Conservation (phyloP, 2,888 invertebrate species). For the Ormyrus nitidulus region DNA sequence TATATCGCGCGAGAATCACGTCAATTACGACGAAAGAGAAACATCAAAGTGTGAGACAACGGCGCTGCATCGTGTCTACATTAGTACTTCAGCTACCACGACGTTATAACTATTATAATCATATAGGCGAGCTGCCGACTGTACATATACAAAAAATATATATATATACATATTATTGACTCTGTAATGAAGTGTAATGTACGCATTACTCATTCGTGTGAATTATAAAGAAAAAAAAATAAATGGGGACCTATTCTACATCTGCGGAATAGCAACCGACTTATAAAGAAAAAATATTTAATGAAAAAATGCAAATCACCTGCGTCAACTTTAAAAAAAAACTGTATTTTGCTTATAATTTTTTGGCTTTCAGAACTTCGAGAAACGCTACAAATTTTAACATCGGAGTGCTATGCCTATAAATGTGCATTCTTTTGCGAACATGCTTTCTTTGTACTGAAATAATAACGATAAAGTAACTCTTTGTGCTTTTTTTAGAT, state of each 20-base stretch:
- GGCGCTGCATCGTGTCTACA: slow-evolving; percentile 58
- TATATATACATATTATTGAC: slow-evolving; percentile 67
- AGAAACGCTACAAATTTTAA: slow-evolving; percentile 53
- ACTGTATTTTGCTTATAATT: background rate
- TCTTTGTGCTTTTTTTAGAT: background rate
- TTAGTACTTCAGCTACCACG: slow-evolving; percentile 65
- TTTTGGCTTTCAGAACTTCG: slow-evolving; percentile 2
- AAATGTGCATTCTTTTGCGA: slow-evolving; percentile 37
- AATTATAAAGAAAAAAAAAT: slow-evolving; percentile 57
- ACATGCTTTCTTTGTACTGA: slow-evolving; percentile 50
- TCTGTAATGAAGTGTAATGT: slow-evolving; percentile 73
- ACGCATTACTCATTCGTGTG: slow-evolving; percentile 72
- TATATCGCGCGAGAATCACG: slow-evolving; percentile 51
- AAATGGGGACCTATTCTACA: slow-evolving; percentile 58
- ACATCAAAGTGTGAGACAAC: slow-evolving; percentile 47
- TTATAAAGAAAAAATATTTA: slow-evolving; percentile 24
- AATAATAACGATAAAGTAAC: slow-evolving; percentile 18
- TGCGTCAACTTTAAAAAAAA: background rate
- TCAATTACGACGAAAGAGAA: slow-evolving; percentile 60
- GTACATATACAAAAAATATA: slow-evolving; percentile 62
- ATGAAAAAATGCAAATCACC: background rate
- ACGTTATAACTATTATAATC: slow-evolving; percentile 63
- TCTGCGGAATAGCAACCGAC: slow-evolving; percentile 56
- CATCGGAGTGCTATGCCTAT: slow-evolving; percentile 58
- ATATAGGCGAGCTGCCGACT: slow-evolving; percentile 70